Conservation (phyloP, 2,888 invertebrate genomes). For the Andrena haemorrhoa region DNA sequence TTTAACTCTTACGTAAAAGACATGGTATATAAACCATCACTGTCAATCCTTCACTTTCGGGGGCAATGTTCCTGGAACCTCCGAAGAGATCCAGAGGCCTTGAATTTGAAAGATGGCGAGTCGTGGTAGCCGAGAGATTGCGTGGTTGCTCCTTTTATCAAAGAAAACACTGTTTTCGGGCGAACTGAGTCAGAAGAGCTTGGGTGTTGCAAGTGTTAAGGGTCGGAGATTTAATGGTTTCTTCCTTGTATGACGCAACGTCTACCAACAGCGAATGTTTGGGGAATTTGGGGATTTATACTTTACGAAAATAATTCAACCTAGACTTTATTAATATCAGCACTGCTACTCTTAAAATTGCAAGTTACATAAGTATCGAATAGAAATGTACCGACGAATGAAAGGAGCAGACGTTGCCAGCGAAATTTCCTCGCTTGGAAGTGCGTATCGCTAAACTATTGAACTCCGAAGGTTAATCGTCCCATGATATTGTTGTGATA, state of each 20-base stretch:
- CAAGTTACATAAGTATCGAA: no score
- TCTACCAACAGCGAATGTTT: neutral
- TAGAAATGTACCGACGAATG: no score
- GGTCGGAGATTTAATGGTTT: neutral
- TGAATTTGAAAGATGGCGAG: slow-evolving; percentile 8
- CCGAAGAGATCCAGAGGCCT: neutral
- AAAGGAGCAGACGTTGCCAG: no score
- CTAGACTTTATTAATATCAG: no score
- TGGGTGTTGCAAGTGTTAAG: slow-evolving; percentile 6
- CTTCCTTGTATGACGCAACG: neutral
- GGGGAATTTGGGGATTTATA: neutral
- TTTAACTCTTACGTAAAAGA: no score
- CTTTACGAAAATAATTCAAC: neutral
- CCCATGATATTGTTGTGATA: neutral
- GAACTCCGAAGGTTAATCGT: neutral
- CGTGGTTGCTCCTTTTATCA: slow-evolving; percentile 10
- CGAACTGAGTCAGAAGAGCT: neutral
- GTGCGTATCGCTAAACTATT: neutral
- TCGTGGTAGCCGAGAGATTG: neutral
- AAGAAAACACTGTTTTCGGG: slow-evolving; percentile 25
- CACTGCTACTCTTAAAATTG: no score
- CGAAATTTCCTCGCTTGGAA: no score
- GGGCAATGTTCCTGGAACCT: slow-evolving; percentile 2
- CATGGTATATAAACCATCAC: neutral
- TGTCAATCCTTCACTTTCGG: slow-evolving; percentile 26